Evolutionary conservation across 2,113 vertebrate genomes (phyloP).

Genomic region (Siniperca chuatsi): DNA sequence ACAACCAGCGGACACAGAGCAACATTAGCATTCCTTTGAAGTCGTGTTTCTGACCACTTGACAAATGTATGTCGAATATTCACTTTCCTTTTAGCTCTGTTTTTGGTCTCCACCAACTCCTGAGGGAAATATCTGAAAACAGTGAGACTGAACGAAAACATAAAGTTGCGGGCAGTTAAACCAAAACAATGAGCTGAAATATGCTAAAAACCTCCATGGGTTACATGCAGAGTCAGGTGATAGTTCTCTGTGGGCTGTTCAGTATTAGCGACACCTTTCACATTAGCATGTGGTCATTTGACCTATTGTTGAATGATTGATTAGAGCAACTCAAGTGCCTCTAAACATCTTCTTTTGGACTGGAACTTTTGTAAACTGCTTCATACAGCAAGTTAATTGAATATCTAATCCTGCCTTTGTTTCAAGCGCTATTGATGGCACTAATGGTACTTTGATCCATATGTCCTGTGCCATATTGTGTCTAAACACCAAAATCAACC

Average conservation of each 20-base stretch:
- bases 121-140: not conserved
- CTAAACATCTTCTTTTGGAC: not conserved
- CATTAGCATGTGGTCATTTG: not conserved
- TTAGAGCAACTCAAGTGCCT: not conserved
- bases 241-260: not conserved
- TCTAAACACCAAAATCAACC: not conserved
- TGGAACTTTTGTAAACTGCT: not conserved
- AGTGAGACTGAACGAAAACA: not conserved
- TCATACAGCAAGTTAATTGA: not conserved
- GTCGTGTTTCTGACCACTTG: not conserved
- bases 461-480: not conserved
- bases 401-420: not conserved
- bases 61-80: not conserved
- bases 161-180: not conserved
- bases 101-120: not conserved
- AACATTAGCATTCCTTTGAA: not conserved
- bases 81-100: not conserved
- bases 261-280: not conserved
- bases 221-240: too few species aligned
- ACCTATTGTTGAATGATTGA: not conserved
- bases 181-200: not conserved
- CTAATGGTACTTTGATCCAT: not conserved
- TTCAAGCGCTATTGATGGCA: not conserved
- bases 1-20: not conserved
- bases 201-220: not conserved